A percentile compares a stretch with the other conserved stretches of the same genome.
These are phyloP conservation scores for Bettongia penicillata DNA, from an alignment of 2,113 vertebrate species.

Conservation along the genomic window DNA sequence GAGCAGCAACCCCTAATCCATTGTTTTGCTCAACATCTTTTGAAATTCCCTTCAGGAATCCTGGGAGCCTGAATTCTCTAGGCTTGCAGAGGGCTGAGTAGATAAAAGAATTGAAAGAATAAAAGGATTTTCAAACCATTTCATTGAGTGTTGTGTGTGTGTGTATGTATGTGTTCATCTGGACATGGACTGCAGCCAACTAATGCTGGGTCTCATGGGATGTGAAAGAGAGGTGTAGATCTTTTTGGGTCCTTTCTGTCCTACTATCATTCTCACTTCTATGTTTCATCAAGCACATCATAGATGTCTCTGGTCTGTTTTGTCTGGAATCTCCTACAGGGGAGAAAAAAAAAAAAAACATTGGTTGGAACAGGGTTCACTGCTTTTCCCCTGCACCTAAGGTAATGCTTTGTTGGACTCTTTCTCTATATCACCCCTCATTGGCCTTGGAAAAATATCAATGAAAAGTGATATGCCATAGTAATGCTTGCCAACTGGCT, in stretches of 20 bases:
- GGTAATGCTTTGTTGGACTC: background rate
- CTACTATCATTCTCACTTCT: background rate
- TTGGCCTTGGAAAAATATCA: background rate
- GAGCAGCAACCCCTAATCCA: background rate
- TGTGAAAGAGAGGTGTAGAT: fast-evolving
- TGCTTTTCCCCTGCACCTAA: background rate
- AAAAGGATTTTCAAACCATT: constrained; percentile 45
- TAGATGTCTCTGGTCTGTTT: background rate
- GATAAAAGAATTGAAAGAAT: background rate
- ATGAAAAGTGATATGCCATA: fast-evolving
- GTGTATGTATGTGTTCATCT: fast-evolving
- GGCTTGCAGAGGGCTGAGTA: background rate
- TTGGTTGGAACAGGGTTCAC: background rate
- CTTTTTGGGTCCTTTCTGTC: too few species aligned
- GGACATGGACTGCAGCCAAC: background rate
- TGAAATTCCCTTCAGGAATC: fast-evolving
- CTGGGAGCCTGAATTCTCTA: fast-evolving
- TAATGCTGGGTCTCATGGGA: background rate
- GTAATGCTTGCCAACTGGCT: background rate
- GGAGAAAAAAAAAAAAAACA: too few species aligned
- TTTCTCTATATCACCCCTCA: background rate
- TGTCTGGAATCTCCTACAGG: background rate
- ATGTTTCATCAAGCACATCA: background rate
- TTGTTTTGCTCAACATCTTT: fast-evolving
- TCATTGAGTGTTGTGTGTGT: background rate